These are phyloP conservation scores for Meloidogyne hapla DNA, from an alignment of 1,140 invertebrate species.

Conservation along the genomic window DNA sequence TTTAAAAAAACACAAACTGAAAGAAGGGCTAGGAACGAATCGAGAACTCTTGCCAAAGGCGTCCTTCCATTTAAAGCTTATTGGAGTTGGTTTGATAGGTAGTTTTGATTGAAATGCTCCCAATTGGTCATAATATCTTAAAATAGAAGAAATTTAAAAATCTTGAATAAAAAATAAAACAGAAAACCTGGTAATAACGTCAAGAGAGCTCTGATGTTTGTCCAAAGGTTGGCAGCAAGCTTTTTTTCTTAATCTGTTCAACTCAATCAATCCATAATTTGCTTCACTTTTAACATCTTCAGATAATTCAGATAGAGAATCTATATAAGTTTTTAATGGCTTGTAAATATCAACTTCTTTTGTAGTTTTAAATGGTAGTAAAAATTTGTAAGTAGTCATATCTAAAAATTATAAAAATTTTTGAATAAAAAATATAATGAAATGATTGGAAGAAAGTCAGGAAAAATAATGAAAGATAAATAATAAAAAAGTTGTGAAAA, in stretches of 20 bases:
- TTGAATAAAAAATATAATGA: too few species aligned
- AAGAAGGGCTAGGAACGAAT: conserved; percentile 87
- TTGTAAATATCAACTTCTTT: conserved; percentile 90
- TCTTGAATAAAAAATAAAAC: conserved; percentile 4
- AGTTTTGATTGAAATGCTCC: conserved; percentile 86
- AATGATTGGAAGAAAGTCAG: neutral
- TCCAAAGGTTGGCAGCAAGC: conserved; percentile 89
- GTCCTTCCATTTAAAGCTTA: conserved; percentile 97
- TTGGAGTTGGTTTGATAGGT: conserved; percentile 69
- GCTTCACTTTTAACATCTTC: conserved; percentile 65
- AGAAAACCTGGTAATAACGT: conserved; percentile 66
- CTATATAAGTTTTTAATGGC: conserved; percentile 86
- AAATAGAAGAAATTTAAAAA: conserved; percentile 57
- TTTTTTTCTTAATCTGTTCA: conserved; percentile 81
- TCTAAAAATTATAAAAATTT: conserved; percentile 19
- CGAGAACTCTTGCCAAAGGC: conserved; percentile 87
- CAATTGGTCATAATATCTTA: conserved; percentile 94
- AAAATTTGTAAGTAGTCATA: conserved; percentile 42
- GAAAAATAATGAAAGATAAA: neutral
- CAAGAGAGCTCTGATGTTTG: conserved; percentile 69
- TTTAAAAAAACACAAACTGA: conserved; percentile 68
- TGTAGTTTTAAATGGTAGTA: conserved; percentile 77
- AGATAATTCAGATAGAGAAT: conserved; percentile 63
- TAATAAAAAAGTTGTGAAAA: neutral
- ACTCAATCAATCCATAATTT: conserved; percentile 79